Evolutionary conservation across 2,888 invertebrate species (phyloP), one percentile per base, ranked within the genome.

Genomic region (Esperia sulphurella): DNA sequence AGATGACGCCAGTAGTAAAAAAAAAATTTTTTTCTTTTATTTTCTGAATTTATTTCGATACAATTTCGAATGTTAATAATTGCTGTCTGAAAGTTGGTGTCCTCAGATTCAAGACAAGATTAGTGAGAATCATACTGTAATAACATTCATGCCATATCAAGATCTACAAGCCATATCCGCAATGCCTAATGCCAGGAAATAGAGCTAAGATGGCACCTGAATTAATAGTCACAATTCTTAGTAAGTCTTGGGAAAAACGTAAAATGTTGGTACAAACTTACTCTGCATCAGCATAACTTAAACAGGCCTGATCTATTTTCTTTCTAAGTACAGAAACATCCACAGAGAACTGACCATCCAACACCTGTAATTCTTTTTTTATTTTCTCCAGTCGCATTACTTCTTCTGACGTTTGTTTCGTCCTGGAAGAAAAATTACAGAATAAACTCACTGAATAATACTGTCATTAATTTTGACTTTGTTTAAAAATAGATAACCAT

Each of bases 311-410:
- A 68, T 96, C 96, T 61, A 96, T 96, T 80, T 94, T 94, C 68
- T 94, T 93, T 50, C 96, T 86, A 43, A 96, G 80, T 45, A 95
- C 92, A 0, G 93, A 91, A 8, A 96, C 95, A 79, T 96, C 96
- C 49, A 92, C 92, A 6, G 94, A 94, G 45, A 96, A 90, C 71
- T 93, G 91, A 8, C 91, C 91, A 57, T 94, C 93, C 46, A 94
- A 65, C 44, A 93, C 90, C 61, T 92, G 91, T 6, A 93, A 80
- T 64, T 93, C 92, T 42, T 90, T 89, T 63, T 92, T 92, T 14
- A 93, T 92, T 66, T 92, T 92, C 61, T 92, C 91, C 45, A 93
- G 78, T 61, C 91, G 90, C 53, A 91, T 75, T 0, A 92, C 90
- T 79, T 96, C 95, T 45, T 93, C 94, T 43, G 92, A 92, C 0